Base-by-base conservation (phyloP, 2,797 vertebrate genomes). In the Parotocinclus haroldoi region DNA sequence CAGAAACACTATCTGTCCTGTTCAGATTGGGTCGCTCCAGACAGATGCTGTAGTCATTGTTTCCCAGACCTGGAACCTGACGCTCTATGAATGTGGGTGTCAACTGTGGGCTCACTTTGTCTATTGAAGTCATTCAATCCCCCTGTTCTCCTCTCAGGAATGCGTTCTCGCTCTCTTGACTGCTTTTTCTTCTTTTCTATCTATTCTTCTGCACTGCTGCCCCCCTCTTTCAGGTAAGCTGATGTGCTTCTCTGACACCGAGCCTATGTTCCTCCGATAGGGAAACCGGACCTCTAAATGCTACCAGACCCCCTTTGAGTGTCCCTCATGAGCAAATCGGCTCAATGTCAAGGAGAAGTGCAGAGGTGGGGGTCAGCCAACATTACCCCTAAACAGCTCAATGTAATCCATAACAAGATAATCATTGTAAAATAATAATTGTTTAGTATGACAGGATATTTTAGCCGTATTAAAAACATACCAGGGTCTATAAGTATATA, bases 41-140 rank as follows among this genome's bases (percentile, higher is more conserved):
- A 87, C 86, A 85, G 83, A 91, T 85, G 87, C 86, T 76, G 75
- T 72, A 85, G 79, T 81, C 86, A 85, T 86, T 87, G 85, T 84
- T 83, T 85, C 86, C 79, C 83, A 56, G 71, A 67, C 61, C 44
- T 77, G 85, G 81, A 88, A 89, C 80, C 68, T 14, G 74, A 90
- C 86, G 74, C 83, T 77, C 50, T 69, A 73, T 79, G 83, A 81
- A 82, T 80, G 77, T 77, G 80, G 80, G 82, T 86, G 87, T 88
- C 85, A 85, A 85, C 81, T 79, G 70, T 65, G 77, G 51, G 75
- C 83, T 82, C 79, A 9, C 66, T 68, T 70, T 81, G 80, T 80
- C 83, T 82, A 76, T 37, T 1, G 53, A 66, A 9, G 89, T 85
- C 84, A 91, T 84, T 82, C 82, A 85, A 90, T 89, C 87, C 80